Evolutionary conservation across 1,140 invertebrate species (phyloP).

Genomic region (Bombus fervidus): DNA sequence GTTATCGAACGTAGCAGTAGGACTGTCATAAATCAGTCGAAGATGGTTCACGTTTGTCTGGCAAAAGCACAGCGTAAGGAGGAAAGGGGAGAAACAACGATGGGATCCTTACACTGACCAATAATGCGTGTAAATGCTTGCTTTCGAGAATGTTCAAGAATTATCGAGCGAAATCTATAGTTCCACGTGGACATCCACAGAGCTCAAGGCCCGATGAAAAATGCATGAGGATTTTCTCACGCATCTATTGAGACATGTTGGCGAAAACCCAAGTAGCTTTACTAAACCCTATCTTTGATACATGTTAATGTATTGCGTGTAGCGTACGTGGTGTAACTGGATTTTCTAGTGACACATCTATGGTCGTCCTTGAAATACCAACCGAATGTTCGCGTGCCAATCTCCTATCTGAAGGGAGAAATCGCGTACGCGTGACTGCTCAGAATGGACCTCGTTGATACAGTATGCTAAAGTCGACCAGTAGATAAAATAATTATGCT

Average conservation of each 20-base stretch:
- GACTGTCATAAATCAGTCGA: background rate
- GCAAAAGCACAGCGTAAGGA: background rate
- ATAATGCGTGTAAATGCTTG: slow-evolving; percentile 32
- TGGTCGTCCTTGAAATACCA: background rate
- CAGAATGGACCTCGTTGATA: no score
- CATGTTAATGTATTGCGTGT: background rate
- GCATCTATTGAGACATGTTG: slow-evolving; percentile 19
- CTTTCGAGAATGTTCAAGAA: slow-evolving; percentile 16
- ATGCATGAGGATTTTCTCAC: slow-evolving; percentile 39
- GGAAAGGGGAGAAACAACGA: background rate
- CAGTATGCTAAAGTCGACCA: no score
- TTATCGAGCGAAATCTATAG: background rate
- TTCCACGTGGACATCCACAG: background rate
- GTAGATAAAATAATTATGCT: no score
- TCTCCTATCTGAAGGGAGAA: background rate
- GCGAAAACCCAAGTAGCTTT: slow-evolving; percentile 26
- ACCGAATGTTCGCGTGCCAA: background rate
- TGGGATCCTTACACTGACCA: background rate
- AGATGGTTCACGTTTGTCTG: background rate
- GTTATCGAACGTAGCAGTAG: background rate
- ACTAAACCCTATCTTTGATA: background rate
- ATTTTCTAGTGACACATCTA: background rate
- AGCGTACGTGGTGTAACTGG: background rate
- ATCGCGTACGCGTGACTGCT: background rate
- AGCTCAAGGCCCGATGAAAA: background rate